Base-by-base conservation (phyloP, 2,797 vertebrate genomes). In the Anas capensis region DNA sequence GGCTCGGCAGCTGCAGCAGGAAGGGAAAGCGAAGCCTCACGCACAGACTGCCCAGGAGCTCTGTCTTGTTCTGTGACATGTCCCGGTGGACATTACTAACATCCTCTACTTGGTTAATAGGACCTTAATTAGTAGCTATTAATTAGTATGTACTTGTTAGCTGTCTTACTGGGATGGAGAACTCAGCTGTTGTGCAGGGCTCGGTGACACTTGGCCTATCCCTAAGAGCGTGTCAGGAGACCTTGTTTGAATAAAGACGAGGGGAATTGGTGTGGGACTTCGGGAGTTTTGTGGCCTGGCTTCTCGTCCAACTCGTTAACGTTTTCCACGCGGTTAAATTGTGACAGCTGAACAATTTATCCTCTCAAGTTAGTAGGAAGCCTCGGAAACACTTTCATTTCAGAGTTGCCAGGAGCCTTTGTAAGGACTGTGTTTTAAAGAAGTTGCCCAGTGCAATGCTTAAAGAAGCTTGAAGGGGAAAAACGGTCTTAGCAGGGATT, bases 401-500 rank as follows among this genome's bases (percentile, higher is more conserved):
- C 38, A 29, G 70, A 58, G 44, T 34, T 94, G 44, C 78, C 78
- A 71, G 72, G 53, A 84, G 48, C 31, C 40, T 78, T 86, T 78
- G 7, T 27, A 61, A 36, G 34, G 62, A 75, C 10, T 53, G 40
- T 75, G 6, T 90, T 91, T 95, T 66, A 65, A 92, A 86, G 48
- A 49, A 92, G 62, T 27, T 54, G 79, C 18, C 46, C 54, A 51
- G 21, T 36, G 42, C 33, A 54, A 27, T 11, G 11, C 65, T 75
- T 86, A 15, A 75, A 87, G 75, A 83, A 66, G 60, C 61, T 21
- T 58, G 73, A 81, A 82, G 44, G 40, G 56, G 31, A 36, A 61
- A 46, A 46, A 13, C 61, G 86, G n/a, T 82, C 86, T 88, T 80
- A 72, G 31, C 31, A 44, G 72, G 89, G 46, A 69, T 89, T 73